phyloP scores from a whole-genome alignment of 2,888 invertebrate species.

The Coelogynopora nodosa region DNA sequence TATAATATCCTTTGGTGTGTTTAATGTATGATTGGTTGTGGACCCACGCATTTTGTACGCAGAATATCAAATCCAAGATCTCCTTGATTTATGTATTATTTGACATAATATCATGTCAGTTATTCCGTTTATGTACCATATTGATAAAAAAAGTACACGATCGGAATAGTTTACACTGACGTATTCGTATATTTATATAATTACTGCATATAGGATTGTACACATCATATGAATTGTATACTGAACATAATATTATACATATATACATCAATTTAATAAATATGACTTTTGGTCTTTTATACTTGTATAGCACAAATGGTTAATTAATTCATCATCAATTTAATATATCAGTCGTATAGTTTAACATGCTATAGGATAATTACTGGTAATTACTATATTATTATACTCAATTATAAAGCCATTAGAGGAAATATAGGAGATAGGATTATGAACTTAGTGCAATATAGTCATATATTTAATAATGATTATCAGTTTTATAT shows the following conservation, averaged over 20 bases:
- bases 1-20: not conserved
- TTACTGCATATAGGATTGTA: slow-evolving; percentile 2
- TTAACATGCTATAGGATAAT: no score
- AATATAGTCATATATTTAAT: no score
- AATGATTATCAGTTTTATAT: no score
- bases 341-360: no score
- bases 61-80: not conserved
- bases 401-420: no score
- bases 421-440: no score
- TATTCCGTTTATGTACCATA: not conserved
- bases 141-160: not conserved
- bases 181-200: not conserved
- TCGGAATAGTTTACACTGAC: not conserved
- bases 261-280: not conserved
- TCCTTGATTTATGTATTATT: not conserved
- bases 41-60: not conserved
- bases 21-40: not conserved
- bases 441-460: no score
- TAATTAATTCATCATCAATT: no score
- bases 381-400: no score
- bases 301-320: no score
- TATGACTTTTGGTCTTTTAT: not conserved
- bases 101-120: not conserved
- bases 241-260: slow-evolving; percentile 8
- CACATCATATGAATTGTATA: not conserved